Evolutionary conservation across 2,113 vertebrate genomes (phyloP), one percentile per base, ranked within the genome.

Genomic region (Pheucticus melanocephalus): DNA sequence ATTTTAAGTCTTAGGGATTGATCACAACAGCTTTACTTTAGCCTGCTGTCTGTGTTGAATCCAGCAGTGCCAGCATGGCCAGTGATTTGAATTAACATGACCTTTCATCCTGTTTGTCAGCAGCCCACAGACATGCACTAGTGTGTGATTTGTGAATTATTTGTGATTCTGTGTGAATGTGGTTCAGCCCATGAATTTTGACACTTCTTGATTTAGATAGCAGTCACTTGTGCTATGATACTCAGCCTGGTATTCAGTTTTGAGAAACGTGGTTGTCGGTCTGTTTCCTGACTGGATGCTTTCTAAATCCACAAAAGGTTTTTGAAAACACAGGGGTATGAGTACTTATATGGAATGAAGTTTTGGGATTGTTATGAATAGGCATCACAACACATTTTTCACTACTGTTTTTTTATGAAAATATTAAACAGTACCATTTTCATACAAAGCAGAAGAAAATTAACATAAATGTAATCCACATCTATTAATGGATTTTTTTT

Each of bases 141-240:
- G n/a, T 14, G 28, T 88, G 60, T 77, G 50, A 86, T 75, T 82
- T 86, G 64, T 92, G 86, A 94, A 88, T 95, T 94, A 63, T 59
- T 92, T 82, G 64, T 81, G 82, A 78, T 91, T 88, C 65, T 18
- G 0, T 73, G 30, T 78, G 72, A 88, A 81, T 0, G 1, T 63
- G 51, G 64, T 44, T 88, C 83, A 92, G 51, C 48, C 69, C 44
- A 64, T 86, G 91, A 86, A 84, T 95, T 92, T 81, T 83, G 88
- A 76, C 39, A 45, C 47, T 1, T 2, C 33, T 90, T 81, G 42
- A 88, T 91, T 94, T 88, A 71, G 86, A 78, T 60, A 94, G 61
- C 64, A 71, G 60, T 68, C 78, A 7, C 56, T 35, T 75, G 59
- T 83, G 16, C 48, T 68, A 0, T 33, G 57, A 39, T 96, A 81